Evolutionary conservation across 2,113 vertebrate genomes (phyloP).

Genomic region (Malurus melanocephalus): DNA sequence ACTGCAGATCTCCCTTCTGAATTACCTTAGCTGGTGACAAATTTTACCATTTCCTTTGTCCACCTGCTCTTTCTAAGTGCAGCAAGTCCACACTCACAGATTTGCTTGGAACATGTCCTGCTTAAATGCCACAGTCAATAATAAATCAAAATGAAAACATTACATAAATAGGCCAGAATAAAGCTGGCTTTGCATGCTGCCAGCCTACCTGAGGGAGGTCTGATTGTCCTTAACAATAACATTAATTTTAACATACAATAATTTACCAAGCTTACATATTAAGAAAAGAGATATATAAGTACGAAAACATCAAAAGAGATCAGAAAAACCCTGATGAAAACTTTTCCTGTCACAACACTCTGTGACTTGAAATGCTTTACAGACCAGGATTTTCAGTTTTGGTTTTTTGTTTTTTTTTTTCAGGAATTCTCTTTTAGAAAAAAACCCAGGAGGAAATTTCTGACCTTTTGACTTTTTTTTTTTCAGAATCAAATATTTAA

Average conservation of each 20-base stretch:
- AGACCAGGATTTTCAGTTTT: not conserved
- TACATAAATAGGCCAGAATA: not conserved
- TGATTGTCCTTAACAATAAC: not conserved
- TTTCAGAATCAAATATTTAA: not conserved
- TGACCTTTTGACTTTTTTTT: not conserved
- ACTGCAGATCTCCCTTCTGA: not conserved
- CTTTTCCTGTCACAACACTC: not conserved
- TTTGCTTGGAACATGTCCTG: not conserved
- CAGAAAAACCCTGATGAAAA: not conserved
- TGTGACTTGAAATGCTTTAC: not conserved
- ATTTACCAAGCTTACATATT: not conserved
- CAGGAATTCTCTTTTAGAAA: not conserved
- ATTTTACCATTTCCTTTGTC: not conserved
- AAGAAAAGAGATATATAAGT: not conserved
- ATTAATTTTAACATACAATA: not conserved
- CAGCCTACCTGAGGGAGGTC: not conserved
- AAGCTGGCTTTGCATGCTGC: not conserved
- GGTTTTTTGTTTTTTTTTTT: no score
- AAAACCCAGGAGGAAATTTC: not conserved
- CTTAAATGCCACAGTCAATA: not conserved
- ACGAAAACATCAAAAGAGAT: not conserved
- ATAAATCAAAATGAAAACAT: slow-evolving; percentile 2
- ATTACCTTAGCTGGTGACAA: not conserved
- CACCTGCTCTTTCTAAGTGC: not conserved
- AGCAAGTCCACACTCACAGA: not conserved